phyloP scores from a whole-genome alignment of 2,888 invertebrate species.

The Drosophila eohydei region DNA sequence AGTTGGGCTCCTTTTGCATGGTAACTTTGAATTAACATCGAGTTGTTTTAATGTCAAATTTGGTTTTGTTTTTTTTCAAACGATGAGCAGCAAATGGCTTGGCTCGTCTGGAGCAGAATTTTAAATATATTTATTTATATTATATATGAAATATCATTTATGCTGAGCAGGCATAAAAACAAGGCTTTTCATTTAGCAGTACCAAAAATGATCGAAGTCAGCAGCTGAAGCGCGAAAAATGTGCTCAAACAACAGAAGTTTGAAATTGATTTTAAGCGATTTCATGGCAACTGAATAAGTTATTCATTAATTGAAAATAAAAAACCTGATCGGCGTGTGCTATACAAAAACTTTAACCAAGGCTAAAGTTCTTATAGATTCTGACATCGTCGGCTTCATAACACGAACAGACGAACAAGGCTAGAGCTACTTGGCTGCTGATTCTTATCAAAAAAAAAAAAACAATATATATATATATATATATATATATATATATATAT shows the following conservation, averaged over 20 bases:
- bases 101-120: background rate
- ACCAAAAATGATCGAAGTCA: background rate
- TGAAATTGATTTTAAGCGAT: background rate
- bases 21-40: background rate
- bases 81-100: too few relatives aligned
- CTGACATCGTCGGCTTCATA: background rate
- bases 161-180: background rate
- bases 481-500: too few relatives aligned
- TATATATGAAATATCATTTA: background rate
- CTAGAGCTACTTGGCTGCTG: too few relatives aligned
- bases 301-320: background rate
- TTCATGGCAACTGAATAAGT: constrained; percentile 1
- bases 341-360: background rate
- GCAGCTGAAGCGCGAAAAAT: background rate
- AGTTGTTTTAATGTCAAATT: background rate
- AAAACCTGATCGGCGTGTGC: background rate
- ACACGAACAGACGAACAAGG: background rate
- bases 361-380: background rate
- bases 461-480: too few relatives aligned
- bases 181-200: too few relatives aligned
- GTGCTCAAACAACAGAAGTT: background rate
- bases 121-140: background rate
- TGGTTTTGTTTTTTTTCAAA: background rate
- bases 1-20: background rate
- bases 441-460: background rate